Evolutionary conservation across 2,888 invertebrate species (phyloP).

Genomic region (Pristionchus entomophagus): DNA sequence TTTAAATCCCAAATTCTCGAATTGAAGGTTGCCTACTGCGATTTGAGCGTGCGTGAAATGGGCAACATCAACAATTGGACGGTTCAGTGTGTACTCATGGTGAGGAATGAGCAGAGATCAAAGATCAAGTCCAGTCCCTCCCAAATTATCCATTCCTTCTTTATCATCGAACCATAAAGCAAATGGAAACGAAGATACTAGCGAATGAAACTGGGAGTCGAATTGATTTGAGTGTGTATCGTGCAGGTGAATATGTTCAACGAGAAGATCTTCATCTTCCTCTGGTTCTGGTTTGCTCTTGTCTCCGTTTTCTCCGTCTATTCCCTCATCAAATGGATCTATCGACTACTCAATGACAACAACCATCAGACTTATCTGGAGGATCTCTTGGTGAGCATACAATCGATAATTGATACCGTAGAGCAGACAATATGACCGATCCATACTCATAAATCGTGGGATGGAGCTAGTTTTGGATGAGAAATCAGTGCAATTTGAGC

Average conservation of each 20-base stretch:
- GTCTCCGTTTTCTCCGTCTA: conserved; percentile 62
- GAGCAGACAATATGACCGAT: not conserved
- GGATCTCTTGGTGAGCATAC: conserved; percentile 53
- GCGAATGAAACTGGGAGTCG: not conserved
- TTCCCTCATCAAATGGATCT: conserved; percentile 66
- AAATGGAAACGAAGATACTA: too few relatives aligned
- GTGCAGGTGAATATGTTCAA: conserved; percentile 74
- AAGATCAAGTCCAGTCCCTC: not conserved
- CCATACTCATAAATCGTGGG: not conserved
- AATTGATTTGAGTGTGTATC: too few relatives aligned
- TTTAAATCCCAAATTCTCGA: too few relatives aligned
- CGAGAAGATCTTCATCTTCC: conserved; percentile 75
- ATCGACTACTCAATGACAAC: conserved; percentile 53
- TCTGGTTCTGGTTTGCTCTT: conserved; percentile 74
- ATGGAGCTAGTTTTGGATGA: too few relatives aligned
- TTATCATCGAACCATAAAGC: not conserved
- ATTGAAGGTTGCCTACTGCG: conserved; percentile 72
- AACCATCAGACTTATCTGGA: conserved; percentile 54
- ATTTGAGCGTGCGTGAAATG: conserved; percentile 69
- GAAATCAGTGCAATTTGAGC: too few relatives aligned
- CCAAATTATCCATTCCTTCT: not conserved
- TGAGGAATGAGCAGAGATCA: conserved; percentile 51
- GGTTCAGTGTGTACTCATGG: conserved; percentile 75
- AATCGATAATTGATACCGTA: not conserved
- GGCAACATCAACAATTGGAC: conserved; percentile 69